These are phyloP conservation scores for Silurus meridionalis DNA, from an alignment of 2,113 vertebrate species.

Conservation along the genomic window DNA sequence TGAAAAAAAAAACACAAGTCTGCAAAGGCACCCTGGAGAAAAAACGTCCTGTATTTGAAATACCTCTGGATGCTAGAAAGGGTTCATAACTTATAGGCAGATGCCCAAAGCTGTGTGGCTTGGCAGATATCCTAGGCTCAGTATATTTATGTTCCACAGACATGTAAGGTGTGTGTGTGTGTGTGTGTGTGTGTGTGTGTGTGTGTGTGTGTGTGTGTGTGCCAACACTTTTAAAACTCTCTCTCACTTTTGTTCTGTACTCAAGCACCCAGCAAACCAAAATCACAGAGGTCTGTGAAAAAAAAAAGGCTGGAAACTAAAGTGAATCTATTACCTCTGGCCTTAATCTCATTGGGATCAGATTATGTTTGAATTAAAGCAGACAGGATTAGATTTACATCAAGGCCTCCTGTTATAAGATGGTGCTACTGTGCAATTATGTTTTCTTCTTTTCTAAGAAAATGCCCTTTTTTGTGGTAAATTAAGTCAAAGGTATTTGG, in stretches of 20 bases:
- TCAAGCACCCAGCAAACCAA: constrained; percentile 27
- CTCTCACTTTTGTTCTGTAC: not conserved
- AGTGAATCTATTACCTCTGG: not conserved
- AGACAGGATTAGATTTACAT: not conserved
- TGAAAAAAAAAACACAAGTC: not conserved
- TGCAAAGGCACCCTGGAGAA: not conserved
- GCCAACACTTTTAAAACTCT: constrained; percentile 22
- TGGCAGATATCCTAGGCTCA: constrained; percentile 31
- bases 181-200: constrained; percentile 27
- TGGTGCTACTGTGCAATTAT: not conserved
- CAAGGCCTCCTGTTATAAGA: not conserved
- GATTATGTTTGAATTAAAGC: not conserved
- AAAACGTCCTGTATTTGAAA: not conserved
- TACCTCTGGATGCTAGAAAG: constrained; percentile 19
- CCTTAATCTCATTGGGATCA: not conserved
- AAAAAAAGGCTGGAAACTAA: not conserved
- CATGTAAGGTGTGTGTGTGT: constrained; percentile 32
- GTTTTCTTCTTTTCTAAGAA: not conserved
- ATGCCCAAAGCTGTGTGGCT: constrained; percentile 19
- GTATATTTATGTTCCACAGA: constrained; percentile 21
- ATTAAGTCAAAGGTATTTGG: too few relatives aligned
- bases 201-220: constrained; percentile 35
- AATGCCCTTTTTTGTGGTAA: not conserved
- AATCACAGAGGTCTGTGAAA: constrained; percentile 19
- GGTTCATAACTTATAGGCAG: constrained; percentile 16